Conservation (phyloP, 2,797 vertebrate species). For the Hirundo rustica region DNA sequence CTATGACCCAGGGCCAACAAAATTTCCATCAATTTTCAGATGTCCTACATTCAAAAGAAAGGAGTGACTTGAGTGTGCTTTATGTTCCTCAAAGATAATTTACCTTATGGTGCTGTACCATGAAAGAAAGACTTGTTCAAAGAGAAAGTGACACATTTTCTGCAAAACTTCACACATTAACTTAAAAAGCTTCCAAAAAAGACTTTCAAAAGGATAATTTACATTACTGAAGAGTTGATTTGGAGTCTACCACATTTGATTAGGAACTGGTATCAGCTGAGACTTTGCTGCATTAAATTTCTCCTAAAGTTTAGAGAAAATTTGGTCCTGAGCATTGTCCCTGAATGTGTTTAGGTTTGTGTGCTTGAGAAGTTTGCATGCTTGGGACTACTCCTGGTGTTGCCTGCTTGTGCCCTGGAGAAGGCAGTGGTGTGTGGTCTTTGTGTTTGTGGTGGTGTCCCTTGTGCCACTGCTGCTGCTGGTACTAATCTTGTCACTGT, state of each 20-base stretch:
- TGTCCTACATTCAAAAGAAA: constrained; percentile 63
- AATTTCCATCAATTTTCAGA: constrained; percentile 63
- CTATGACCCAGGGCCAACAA: constrained; percentile 53
- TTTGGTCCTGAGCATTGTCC: not conserved
- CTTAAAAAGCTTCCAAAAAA: constrained; percentile 64
- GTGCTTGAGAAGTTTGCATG: not conserved
- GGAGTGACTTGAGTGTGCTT: constrained; percentile 40
- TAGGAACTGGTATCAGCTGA: constrained; percentile 40
- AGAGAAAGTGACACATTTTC: constrained; percentile 61
- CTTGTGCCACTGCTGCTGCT: not conserved
- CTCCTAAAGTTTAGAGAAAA: not conserved
- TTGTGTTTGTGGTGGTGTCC: not conserved
- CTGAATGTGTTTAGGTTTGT: not conserved
- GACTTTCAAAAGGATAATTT: constrained; percentile 68
- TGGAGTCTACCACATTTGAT: constrained; percentile 55
- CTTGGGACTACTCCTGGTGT: not conserved
- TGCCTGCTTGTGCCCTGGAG: not conserved
- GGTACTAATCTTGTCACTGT: not conserved
- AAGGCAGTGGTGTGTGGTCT: not conserved
- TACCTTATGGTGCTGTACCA: constrained; percentile 58
- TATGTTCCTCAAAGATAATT: constrained; percentile 68
- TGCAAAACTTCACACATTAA: constrained; percentile 58
- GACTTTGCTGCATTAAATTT: constrained; percentile 6
- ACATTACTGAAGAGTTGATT: constrained; percentile 64
- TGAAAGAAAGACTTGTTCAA: constrained; percentile 69